Percentiles rank a stretch among this genome's conserved stretches.
phyloP scores from a whole-genome alignment of 2,888 invertebrate species.

The Leptinotarsa peninsularis region DNA sequence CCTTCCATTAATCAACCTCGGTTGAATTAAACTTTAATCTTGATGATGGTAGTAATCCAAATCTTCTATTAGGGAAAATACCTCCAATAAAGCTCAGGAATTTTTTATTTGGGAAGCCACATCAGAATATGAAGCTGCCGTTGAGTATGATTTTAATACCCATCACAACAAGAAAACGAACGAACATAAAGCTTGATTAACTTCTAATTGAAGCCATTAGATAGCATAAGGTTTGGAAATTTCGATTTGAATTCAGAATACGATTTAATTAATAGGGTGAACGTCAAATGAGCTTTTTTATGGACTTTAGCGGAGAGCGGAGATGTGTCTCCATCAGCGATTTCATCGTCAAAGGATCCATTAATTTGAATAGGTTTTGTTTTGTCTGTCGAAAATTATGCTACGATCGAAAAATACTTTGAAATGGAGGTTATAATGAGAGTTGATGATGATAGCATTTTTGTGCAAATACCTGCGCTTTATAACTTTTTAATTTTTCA shows the following conservation, averaged over 20 bases:
- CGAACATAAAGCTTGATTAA: constrained; percentile 7
- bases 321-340: constrained; percentile 19
- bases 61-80: background rate
- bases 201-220: constrained; percentile 20
- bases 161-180: constrained; percentile 6
- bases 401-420: background rate
- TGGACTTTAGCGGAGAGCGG: background rate
- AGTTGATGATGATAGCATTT: background rate
- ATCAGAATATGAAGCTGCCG: background rate
- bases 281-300: constrained; percentile 23
- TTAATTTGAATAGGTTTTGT: constrained; percentile 1
- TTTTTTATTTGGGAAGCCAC: background rate
- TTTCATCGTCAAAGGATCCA: background rate
- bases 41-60: background rate
- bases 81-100: background rate
- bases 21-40: background rate
- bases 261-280: constrained; percentile 20
- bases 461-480: background rate
- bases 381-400: background rate
- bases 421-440: constrained; percentile 14
- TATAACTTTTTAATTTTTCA: background rate
- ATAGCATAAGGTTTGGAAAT: constrained; percentile 9
- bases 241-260: constrained; percentile 9
- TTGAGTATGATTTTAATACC: background rate
- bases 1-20: background rate